phyloP scores from a whole-genome alignment of 2,113 vertebrate species.

The Felis chaus region DNA sequence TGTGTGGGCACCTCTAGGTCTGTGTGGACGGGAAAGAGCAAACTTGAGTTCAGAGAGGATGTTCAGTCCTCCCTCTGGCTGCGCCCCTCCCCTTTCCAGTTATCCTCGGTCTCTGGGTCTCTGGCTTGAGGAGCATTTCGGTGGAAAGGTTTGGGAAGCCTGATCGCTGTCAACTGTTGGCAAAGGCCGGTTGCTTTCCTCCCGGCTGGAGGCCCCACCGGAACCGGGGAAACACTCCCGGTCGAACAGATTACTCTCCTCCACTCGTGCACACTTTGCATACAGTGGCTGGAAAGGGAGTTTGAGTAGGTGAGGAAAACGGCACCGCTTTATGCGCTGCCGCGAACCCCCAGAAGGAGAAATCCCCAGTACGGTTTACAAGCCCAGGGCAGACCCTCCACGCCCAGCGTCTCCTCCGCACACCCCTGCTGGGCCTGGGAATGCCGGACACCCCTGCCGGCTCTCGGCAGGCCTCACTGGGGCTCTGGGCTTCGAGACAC shows the following conservation, averaged over 20 bases:
- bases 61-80: neutral
- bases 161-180: neutral
- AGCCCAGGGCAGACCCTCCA: neutral
- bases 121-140: neutral
- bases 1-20: neutral
- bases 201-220: no score
- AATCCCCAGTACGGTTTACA: neutral
- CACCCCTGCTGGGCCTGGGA: fast-evolving
- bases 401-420: neutral
- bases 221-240: neutral
- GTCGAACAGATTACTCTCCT: neutral
- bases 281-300: neutral
- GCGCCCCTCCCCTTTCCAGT: neutral
- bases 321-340: fast-evolving
- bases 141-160: neutral
- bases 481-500: neutral
- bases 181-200: neutral
- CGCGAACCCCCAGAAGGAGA: neutral
- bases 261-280: neutral
- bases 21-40: no score
- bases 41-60: neutral
- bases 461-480: neutral
- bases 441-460: neutral
- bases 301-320: neutral
- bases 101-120: neutral